A percentile compares a stretch with the other conserved stretches of the same genome.
Conservation (phyloP, 2,888 invertebrate genomes). For the Orthonevra nobilis region DNA sequence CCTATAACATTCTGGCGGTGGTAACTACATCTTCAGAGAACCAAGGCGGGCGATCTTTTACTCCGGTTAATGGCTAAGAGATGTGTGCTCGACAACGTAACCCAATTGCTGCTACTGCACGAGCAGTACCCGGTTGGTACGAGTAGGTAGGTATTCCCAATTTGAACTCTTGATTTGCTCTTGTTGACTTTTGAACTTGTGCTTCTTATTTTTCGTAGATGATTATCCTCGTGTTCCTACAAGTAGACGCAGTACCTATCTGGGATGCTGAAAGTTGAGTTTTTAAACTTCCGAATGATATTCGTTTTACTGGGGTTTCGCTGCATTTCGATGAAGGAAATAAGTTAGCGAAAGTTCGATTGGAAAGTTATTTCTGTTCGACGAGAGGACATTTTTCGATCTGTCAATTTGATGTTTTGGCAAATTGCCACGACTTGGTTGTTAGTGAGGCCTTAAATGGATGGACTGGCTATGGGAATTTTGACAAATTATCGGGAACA, state of each 20-base stretch:
- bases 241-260: background rate
- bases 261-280: constrained; percentile 45
- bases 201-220: constrained; percentile 31
- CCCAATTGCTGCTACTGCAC: no score
- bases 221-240: constrained; percentile 37
- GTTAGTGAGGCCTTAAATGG: background rate
- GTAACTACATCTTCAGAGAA: constrained; percentile 27
- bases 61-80: constrained; percentile 53
- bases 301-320: constrained; percentile 58
- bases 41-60: constrained; percentile 26
- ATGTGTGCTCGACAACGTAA: constrained; percentile 40
- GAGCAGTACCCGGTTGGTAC: no score
- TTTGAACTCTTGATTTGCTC: constrained; percentile 68
- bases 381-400: constrained; percentile 36
- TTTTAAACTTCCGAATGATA: constrained; percentile 54
- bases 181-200: constrained; percentile 69
- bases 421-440: background rate
- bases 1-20: constrained; percentile 48
- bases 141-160: no score
- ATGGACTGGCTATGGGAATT: background rate
- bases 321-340: constrained; percentile 47
- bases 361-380: constrained; percentile 42
- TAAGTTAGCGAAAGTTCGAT: constrained; percentile 50
- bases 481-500: no score
- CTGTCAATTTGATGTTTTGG: constrained; percentile 19